Conservation (phyloP, 35 echinoderm and acorn worm genomes). For the Chiridota heheva region DNA sequence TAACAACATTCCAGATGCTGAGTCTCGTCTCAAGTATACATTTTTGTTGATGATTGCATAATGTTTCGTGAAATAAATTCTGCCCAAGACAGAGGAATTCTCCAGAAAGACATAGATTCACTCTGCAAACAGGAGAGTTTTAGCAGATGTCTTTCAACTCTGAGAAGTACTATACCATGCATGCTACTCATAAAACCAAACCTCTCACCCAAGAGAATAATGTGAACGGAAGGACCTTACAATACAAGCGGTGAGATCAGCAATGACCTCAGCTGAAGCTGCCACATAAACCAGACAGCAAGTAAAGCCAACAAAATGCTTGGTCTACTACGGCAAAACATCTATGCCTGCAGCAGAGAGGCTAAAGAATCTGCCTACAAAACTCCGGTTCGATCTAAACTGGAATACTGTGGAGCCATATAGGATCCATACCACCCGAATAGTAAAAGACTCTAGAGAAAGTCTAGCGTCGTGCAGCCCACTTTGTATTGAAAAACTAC, state of each 20-base stretch:
- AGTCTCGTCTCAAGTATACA: neutral
- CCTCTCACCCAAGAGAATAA: neutral
- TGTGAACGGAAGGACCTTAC: neutral
- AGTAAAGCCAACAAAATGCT: slow-evolving; percentile 26
- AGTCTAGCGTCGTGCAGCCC: neutral
- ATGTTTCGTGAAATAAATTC: slow-evolving; percentile 3
- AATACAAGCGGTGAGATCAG: neutral
- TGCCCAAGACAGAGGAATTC: neutral
- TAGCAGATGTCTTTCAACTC: slow-evolving; percentile 39
- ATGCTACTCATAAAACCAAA: neutral
- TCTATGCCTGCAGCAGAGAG: slow-evolving; percentile 5
- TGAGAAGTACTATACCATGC: slow-evolving; percentile 6
- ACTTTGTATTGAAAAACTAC: neutral
- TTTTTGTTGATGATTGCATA: slow-evolving; percentile 35
- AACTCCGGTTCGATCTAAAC: slow-evolving; percentile 29
- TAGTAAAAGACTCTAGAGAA: neutral
- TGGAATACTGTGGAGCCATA: too few relatives aligned
- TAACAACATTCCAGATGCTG: slow-evolving; percentile 2
- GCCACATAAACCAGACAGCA: slow-evolving; percentile 24
- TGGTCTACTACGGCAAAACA: slow-evolving; percentile 13
- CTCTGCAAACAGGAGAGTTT: slow-evolving; percentile 15
- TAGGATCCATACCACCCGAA: neutral
- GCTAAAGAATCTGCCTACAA: slow-evolving; percentile 38
- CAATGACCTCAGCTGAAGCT: slow-evolving; percentile 13
- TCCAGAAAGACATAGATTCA: slow-evolving; percentile 13